phyloP scores from a whole-genome alignment of 2,113 vertebrate species.

The Bucco capensis region DNA sequence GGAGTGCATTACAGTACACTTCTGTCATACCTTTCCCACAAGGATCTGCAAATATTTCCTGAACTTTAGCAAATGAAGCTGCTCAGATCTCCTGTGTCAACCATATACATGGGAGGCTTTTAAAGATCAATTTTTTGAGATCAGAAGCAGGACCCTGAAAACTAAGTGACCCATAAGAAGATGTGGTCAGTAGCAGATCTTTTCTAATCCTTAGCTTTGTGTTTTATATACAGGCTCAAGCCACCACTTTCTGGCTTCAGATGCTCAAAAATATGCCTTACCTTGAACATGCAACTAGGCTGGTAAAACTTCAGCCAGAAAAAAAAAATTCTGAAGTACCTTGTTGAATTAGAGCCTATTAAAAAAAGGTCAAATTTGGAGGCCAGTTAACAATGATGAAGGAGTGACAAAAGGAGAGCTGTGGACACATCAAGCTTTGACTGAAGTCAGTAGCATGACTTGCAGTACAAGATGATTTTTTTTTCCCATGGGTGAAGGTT shows the following conservation, averaged over 20 bases:
- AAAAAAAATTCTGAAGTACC: neutral
- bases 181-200: neutral
- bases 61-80: neutral
- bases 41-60: neutral
- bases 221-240: neutral
- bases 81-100: neutral
- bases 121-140: neutral
- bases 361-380: neutral
- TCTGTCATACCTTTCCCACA: neutral
- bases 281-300: neutral
- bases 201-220: neutral
- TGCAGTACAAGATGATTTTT: neutral
- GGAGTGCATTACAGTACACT: neutral
- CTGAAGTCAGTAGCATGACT: neutral
- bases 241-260: neutral
- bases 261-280: neutral
- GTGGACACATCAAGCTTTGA: neutral
- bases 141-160: neutral
- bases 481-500: neutral
- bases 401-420: neutral
- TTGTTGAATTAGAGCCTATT: neutral
- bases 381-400: neutral
- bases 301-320: neutral
- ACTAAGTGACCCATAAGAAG: neutral
- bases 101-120: accelerated